Evolutionary conservation across 1,140 invertebrate genomes (phyloP).

Genomic region (Dysdera silvatica): DNA sequence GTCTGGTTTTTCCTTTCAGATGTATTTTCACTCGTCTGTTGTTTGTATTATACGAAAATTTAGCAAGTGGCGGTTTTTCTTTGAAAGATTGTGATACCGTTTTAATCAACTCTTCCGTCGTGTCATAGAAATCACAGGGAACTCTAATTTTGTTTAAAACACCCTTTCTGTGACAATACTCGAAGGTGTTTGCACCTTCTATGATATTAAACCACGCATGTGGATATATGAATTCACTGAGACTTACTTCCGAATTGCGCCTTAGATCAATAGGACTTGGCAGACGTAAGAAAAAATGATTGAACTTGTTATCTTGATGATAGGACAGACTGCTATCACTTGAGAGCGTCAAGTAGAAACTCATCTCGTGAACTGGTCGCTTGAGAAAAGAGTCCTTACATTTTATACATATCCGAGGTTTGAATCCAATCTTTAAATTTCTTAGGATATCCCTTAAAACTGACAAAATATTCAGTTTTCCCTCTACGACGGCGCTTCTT

Average conservation of each 20-base stretch:
- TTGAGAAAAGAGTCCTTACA: neutral
- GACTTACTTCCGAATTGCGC: neutral
- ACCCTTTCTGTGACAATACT: neutral
- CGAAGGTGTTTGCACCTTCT: neutral
- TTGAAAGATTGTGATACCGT: too few relatives aligned
- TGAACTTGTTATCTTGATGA: neutral
- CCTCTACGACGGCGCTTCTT: neutral
- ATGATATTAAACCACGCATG: constrained; percentile 2
- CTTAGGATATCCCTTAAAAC: neutral
- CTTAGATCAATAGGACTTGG: neutral
- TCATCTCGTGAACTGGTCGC: neutral
- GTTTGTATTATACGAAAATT: too few relatives aligned
- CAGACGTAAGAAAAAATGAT: neutral
- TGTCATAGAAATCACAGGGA: too few relatives aligned
- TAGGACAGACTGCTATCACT: neutral
- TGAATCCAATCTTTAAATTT: neutral
- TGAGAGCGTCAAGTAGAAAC: neutral
- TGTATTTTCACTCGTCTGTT: too few relatives aligned
- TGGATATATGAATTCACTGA: neutral
- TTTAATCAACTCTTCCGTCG: too few relatives aligned
- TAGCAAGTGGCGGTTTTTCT: too few relatives aligned
- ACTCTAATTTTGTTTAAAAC: neutral
- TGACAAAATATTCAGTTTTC: constrained; percentile 10
- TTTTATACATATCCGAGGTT: neutral
- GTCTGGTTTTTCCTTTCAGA: too few relatives aligned